Evolutionary conservation across 30 jellyfish, hydroid and myxozoan genomes (phyloP).

Genomic region (Pseudorhiza aurosa): DNA sequence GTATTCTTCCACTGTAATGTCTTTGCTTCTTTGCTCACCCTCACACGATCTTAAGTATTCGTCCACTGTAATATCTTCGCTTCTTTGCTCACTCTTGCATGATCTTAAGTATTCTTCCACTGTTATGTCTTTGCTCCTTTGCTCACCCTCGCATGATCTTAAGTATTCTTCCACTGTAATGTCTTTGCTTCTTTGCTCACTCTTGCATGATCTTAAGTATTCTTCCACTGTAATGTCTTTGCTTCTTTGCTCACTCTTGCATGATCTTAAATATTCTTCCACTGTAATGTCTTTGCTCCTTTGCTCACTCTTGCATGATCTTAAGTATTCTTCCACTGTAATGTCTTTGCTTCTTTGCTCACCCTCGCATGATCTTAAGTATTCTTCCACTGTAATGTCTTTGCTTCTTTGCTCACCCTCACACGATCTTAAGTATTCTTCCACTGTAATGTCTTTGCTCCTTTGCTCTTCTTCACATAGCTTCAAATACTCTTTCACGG

Average conservation of each 20-base stretch:
- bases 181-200: background rate
- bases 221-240: conserved; percentile 49
- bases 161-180: conserved; percentile 25
- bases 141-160: background rate
- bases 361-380: background rate
- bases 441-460: conserved; percentile 3
- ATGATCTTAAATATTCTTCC: conserved; percentile 28
- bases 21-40: background rate
- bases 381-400: conserved; percentile 50
- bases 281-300: conserved; percentile 13
- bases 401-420: background rate
- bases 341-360: background rate
- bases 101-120: conserved; percentile 13
- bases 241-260: background rate
- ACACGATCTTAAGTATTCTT: conserved; percentile 5
- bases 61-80: conserved; percentile 9
- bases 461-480: background rate
- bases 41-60: conserved; percentile 15
- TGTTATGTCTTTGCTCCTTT: background rate
- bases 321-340: background rate
- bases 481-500: conserved; percentile 39
- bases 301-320: background rate
- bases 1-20: conserved; percentile 25
- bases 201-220: background rate
- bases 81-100: background rate